Base-by-base conservation (phyloP, 2,888 invertebrate species). In the Boloria euphrosyne region DNA sequence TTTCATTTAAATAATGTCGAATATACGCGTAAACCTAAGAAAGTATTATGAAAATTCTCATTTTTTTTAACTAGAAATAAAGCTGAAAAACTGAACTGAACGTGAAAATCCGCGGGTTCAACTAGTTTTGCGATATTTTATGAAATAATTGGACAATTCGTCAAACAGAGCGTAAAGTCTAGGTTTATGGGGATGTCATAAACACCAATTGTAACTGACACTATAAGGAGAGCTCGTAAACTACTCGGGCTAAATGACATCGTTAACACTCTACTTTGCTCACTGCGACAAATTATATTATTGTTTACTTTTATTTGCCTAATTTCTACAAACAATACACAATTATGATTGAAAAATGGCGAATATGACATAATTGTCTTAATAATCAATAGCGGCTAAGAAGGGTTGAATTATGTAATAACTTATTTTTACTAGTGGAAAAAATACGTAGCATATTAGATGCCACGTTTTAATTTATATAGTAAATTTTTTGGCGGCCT, bases 131-230 rank as follows among this genome's bases (percentile, higher is more conserved):
- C 55, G 18, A 43, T 49, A 49, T 44, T 60, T 50, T 50, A 61
- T 49, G 44, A 61, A 66, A 62, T 54, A 53, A 58, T 65, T 53
- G 51, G 27, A 47, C 47, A 58, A 52, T 65, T 53, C 27, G 18
- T 31, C 52, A 57, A 54, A 46, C 46, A 51, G 58, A 50, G 64
- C 57, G 58, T 59, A 62, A 54, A 62, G 51, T 57, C 46, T 51
- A 49, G 68, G 69, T 73, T 74, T 73, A 74, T 70, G 61, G 61
- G 58, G 57, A 27, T 46, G 67, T 67, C 44, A 71, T 75, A 74
- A 76, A 76, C 74, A 64, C 44, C 72, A 74, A 76, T 75, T 76
- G 76, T 73, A 70, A 71, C 66, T 52, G 68, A 65, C 71, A 72
- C 75, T 73, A 71, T 75, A 72, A 73, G 67, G 60, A 68, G 65